A percentile compares a stretch with the other conserved stretches of the same genome.
Evolutionary conservation across 1,140 invertebrate genomes (phyloP).

Genomic region (Cotesia chilonis): DNA sequence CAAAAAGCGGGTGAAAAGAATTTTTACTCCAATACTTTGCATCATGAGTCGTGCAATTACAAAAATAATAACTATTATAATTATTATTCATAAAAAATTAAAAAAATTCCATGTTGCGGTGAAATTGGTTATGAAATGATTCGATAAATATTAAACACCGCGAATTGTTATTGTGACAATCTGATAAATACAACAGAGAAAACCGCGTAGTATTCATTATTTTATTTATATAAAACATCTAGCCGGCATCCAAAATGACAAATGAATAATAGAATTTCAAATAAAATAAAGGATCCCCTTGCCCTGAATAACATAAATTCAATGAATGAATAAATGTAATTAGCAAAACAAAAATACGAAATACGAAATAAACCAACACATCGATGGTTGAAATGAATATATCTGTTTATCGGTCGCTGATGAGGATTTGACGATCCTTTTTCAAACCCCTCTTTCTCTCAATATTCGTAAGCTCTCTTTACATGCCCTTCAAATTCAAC

Average conservation of each 20-base stretch:
- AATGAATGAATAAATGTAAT: neutral
- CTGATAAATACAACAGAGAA: no score
- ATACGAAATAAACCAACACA: neutral
- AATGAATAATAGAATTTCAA: neutral
- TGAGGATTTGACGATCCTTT: no score
- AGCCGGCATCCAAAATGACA: neutral
- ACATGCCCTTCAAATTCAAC: constrained; percentile 5
- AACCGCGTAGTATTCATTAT: neutral
- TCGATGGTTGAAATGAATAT: neutral
- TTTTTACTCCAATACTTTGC: no score
- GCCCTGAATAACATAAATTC: neutral
- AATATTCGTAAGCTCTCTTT: neutral
- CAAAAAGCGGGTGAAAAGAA: no score
- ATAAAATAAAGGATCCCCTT: no score
- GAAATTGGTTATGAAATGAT: no score
- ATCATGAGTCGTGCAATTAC: no score
- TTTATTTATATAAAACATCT: neutral
- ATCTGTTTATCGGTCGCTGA: neutral
- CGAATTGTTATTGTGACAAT: no score
- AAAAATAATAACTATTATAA: no score
- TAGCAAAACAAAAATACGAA: neutral
- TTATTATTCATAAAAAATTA: neutral
- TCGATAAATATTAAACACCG: no score
- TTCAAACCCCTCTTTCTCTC: no score
- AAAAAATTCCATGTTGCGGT: neutral